A percentile compares a stretch with the other conserved stretches of the same genome.
These are phyloP conservation scores for Dichetophora obliterata DNA, from an alignment of 2,888 invertebrate species.

Conservation along the genomic window DNA sequence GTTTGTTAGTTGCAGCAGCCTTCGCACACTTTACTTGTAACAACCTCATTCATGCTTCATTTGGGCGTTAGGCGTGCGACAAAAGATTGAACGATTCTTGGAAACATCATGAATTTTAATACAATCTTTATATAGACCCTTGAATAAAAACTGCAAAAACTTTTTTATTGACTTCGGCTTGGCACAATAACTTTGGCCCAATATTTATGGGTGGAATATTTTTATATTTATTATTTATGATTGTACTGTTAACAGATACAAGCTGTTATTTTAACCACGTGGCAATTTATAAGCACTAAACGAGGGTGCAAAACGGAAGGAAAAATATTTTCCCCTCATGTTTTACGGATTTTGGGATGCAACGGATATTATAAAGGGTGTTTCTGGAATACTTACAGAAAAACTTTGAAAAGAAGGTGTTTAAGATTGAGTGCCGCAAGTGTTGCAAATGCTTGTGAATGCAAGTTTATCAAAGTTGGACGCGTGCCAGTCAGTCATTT, in stretches of 20 bases:
- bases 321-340: not conserved
- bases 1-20: not conserved
- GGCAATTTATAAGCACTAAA: not conserved
- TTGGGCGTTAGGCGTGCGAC: not conserved
- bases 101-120: constrained; percentile 30
- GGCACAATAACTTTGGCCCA: not conserved
- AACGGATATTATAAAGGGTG: constrained; percentile 12
- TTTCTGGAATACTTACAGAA: not conserved
- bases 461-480: not conserved
- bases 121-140: not conserved
- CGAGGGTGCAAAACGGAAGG: not conserved
- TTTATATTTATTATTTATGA: constrained; percentile 22
- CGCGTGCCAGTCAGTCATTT: constrained; percentile 13
- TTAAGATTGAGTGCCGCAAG: not conserved
- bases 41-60: not conserved
- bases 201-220: constrained; percentile 22
- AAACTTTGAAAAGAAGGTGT: not conserved
- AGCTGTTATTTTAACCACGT: constrained; percentile 21
- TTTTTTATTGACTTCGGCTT: constrained; percentile 2
- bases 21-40: not conserved
- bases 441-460: not conserved
- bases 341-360: not conserved
- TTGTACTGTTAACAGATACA: constrained; percentile 31
- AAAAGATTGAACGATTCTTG: constrained; percentile 30
- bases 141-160: not conserved